Evolutionary conservation across 23 tunicate species (phyloP).

Genomic region (Halocynthia aurantium): DNA sequence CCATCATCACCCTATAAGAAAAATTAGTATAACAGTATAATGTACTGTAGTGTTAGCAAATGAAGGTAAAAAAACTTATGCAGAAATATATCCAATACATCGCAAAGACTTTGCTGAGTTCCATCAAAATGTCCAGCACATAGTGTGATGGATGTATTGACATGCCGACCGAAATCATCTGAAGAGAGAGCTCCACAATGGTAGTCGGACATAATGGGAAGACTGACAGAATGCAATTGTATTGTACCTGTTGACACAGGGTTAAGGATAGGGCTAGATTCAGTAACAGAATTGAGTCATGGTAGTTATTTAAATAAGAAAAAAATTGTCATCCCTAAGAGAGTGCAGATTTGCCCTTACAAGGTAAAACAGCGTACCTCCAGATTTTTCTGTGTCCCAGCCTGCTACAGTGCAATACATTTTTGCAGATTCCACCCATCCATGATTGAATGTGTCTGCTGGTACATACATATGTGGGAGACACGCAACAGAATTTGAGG

Average conservation of each 20-base stretch:
- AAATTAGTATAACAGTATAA: neutral
- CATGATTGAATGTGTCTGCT: constrained; percentile 2
- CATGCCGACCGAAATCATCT: constrained; percentile 29
- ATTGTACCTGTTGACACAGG: neutral
- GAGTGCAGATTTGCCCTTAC: neutral
- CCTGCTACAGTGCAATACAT: constrained; percentile 60
- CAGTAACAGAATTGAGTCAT: neutral
- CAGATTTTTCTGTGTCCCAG: constrained; percentile 37
- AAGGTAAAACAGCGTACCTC: constrained; percentile 15
- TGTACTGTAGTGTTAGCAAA: neutral
- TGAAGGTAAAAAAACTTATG: neutral
- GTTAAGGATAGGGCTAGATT: no score
- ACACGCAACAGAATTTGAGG: constrained; percentile 21
- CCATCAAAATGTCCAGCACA: constrained; percentile 86
- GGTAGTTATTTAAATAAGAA: neutral
- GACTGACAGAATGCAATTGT: constrained; percentile 27
- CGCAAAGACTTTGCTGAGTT: constrained; percentile 46
- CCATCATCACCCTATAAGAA: constrained; percentile 53
- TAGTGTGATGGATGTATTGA: constrained; percentile 31
- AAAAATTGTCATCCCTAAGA: neutral
- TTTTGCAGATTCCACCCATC: constrained; percentile 39
- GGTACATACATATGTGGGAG: constrained; percentile 30
- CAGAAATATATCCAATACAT: constrained; percentile 22
- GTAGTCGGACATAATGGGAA: constrained; percentile 51
- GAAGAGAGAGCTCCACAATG: constrained; percentile 35